These are phyloP conservation scores for Cepaea nemoralis DNA, from an alignment of 1,140 invertebrate genomes.

Conservation along the genomic window DNA sequence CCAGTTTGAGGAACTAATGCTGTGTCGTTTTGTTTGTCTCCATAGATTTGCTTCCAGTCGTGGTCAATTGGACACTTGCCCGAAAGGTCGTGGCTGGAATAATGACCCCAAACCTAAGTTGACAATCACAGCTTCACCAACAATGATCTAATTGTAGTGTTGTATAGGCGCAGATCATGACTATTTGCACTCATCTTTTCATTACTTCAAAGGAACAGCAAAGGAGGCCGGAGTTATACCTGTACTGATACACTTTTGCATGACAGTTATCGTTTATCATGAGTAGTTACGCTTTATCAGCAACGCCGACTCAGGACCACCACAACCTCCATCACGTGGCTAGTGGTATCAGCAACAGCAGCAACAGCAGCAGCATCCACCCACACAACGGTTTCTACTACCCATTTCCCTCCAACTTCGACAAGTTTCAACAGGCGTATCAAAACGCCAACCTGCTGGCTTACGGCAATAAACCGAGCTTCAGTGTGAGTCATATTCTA, in stretches of 20 bases:
- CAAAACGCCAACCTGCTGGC: background rate
- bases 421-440: conserved; percentile 18
- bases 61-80: too few relatives aligned
- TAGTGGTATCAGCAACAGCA: background rate
- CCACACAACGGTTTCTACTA: background rate
- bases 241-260: background rate
- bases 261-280: background rate
- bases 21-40: too few relatives aligned
- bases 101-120: too few relatives aligned
- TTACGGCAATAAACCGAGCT: background rate
- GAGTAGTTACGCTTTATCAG: conserved; percentile 19
- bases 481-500: conserved; percentile 16
- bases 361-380: background rate
- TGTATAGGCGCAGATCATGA: too few relatives aligned
- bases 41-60: too few relatives aligned
- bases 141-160: too few relatives aligned
- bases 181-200: too few relatives aligned
- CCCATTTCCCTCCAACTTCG: background rate
- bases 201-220: too few relatives aligned
- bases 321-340: conserved; percentile 15
- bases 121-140: too few relatives aligned
- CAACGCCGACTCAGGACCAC: conserved; percentile 7
- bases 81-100: too few relatives aligned
- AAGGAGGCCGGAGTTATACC: too few relatives aligned
- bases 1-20: too few relatives aligned